Conservation (phyloP, 2,113 vertebrate genomes). For the Vulpes ferrilata region DNA sequence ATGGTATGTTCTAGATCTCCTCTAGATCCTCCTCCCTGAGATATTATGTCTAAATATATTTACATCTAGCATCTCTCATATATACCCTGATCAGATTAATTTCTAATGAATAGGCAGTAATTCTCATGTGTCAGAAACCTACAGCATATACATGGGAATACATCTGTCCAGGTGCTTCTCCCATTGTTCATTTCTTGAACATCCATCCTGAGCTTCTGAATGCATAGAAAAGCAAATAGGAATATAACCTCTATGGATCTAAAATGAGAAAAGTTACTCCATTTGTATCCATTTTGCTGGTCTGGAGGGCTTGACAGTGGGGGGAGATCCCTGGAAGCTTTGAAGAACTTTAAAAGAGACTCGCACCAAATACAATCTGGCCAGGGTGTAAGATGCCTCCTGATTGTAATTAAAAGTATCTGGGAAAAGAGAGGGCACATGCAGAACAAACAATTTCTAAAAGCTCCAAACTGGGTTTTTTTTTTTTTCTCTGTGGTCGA, state of each 20-base stretch:
- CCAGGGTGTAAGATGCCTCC: background rate
- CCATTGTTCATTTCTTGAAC: background rate
- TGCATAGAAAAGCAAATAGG: background rate
- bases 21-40: background rate
- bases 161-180: background rate
- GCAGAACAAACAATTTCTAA: constrained; percentile 5
- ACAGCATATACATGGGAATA: background rate
- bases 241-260: background rate
- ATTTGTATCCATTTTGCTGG: constrained; percentile 26
- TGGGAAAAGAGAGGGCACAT: background rate
- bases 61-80: background rate
- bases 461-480: background rate
- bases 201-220: background rate
- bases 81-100: background rate
- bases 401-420: constrained; percentile 49
- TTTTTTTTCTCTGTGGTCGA: constrained; percentile 42
- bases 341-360: constrained; percentile 43
- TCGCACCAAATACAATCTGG: constrained; percentile 7
- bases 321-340: background rate
- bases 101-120: constrained; percentile 31
- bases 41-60: background rate
- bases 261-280: background rate
- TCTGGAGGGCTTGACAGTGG: background rate
- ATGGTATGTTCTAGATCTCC: background rate
- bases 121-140: background rate